Percentiles rank a stretch among this genome's conserved stretches.
Conservation (phyloP, 2,888 invertebrate species). For the Lasioglossum leucozonium region DNA sequence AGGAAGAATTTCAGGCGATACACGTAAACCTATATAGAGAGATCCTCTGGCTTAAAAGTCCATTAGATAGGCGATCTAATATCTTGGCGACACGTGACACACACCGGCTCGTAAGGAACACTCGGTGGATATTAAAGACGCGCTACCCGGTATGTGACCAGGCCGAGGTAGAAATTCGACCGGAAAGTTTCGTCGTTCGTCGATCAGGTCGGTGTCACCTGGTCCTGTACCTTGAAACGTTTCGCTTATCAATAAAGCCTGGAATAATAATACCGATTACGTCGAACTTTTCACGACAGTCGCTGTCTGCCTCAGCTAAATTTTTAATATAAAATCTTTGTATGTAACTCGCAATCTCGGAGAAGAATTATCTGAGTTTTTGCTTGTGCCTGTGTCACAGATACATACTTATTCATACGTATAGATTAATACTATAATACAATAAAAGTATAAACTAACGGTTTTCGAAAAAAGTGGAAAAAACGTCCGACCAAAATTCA, state of each 20-base stretch:
- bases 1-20: constrained; percentile 32
- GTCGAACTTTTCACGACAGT: neutral
- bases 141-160: constrained; percentile 62
- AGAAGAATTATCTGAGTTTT: neutral
- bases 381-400: neutral
- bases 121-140: constrained; percentile 77
- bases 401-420: too few relatives aligned
- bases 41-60: constrained; percentile 75
- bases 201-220: constrained; percentile 55
- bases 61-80: constrained; percentile 76
- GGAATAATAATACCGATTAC: neutral
- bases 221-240: constrained; percentile 20
- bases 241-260: constrained; percentile 21
- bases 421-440: too few relatives aligned
- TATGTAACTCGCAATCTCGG: neutral
- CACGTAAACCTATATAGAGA: constrained; percentile 60
- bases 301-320: neutral
- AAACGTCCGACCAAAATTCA: too few relatives aligned
- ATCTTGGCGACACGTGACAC: constrained; percentile 75
- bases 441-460: too few relatives aligned
- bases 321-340: neutral
- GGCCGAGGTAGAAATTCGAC: constrained; percentile 56
- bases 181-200: constrained; percentile 57
- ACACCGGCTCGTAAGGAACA: constrained; percentile 77
- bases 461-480: too few relatives aligned